phyloP scores from a whole-genome alignment of 2,113 vertebrate genomes.

The Pterophyllum scalare region DNA sequence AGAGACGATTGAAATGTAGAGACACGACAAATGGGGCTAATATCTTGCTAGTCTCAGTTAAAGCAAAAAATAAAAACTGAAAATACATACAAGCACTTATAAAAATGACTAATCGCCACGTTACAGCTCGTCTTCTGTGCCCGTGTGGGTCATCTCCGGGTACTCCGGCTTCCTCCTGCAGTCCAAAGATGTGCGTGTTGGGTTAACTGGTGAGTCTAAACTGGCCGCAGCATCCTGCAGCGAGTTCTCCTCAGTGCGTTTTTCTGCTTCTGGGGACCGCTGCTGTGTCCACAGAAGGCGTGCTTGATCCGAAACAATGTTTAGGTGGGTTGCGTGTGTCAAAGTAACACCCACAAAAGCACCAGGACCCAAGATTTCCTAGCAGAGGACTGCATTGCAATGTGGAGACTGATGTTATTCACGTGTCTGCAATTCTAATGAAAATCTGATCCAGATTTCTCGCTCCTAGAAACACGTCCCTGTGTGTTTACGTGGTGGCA shows the following conservation, averaged over 20 bases:
- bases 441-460: neutral
- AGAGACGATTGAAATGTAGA: neutral
- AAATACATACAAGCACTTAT: too few species aligned
- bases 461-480: neutral
- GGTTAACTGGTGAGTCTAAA: too few species aligned
- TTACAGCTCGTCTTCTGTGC: too few species aligned
- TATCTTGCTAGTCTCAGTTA: neutral
- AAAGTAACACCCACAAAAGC: neutral
- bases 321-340: neutral
- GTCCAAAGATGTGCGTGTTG: too few species aligned
- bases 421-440: neutral
- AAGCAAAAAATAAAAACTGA: neutral
- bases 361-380: neutral
- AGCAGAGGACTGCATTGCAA: neutral
- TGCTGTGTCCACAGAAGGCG: neutral
- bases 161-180: too few species aligned
- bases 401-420: neutral
- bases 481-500: neutral
- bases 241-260: accelerated
- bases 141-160: too few species aligned
- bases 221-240: too few species aligned
- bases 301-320: neutral
- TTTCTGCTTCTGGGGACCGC: neutral
- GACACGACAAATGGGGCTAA: neutral
- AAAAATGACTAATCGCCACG: too few species aligned